A percentile compares a stretch with the other conserved stretches of the same genome.
Evolutionary conservation across 2,797 vertebrate genomes (phyloP).

Genomic region (Acanthis flammea): DNA sequence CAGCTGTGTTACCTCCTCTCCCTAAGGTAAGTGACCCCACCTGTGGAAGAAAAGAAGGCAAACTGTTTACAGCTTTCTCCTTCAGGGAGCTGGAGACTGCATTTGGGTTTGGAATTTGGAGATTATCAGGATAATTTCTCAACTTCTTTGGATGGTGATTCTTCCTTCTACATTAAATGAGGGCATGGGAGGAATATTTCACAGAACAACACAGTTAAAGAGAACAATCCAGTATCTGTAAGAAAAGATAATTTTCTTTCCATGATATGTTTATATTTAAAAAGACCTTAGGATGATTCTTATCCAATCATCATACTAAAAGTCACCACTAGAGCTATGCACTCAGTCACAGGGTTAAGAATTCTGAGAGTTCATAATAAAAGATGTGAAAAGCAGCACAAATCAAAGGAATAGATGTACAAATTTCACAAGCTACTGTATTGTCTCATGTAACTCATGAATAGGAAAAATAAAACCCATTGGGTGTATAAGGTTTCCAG

Average conservation of each 20-base stretch:
- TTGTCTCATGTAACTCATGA: neutral
- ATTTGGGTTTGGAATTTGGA: neutral
- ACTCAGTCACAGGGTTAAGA: neutral
- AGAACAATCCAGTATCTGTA: neutral
- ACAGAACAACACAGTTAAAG: neutral
- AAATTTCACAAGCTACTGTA: neutral
- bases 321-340: neutral
- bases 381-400: neutral
- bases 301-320: neutral
- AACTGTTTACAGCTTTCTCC: neutral
- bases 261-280: neutral
- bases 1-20: neutral
- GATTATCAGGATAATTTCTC: neutral
- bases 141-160: neutral
- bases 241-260: neutral
- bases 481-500: neutral
- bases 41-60: neutral
- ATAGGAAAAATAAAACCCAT: neutral
- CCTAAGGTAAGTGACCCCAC: neutral
- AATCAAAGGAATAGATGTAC: neutral
- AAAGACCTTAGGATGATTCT: neutral
- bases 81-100: neutral
- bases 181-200: neutral
- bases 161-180: neutral
- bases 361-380: neutral